Evolutionary conservation across 2,113 vertebrate species (phyloP).

Genomic region (Mus musculus): DNA sequence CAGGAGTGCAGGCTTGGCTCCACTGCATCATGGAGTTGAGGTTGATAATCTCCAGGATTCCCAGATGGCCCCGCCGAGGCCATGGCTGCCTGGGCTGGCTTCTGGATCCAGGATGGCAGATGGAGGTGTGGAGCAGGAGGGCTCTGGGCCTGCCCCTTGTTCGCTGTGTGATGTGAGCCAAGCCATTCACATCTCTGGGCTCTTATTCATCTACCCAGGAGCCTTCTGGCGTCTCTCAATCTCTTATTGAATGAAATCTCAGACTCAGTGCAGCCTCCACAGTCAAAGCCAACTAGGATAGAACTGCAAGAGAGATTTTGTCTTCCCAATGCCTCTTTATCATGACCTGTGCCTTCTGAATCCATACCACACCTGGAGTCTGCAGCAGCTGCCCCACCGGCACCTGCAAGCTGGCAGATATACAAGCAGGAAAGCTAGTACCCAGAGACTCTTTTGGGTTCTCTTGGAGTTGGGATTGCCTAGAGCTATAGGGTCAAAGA

Average conservation of each 20-base stretch:
- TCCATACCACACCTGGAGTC: neutral
- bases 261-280: neutral
- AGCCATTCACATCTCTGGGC: neutral
- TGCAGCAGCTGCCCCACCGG: neutral
- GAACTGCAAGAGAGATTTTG: neutral
- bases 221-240: neutral
- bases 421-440: neutral
- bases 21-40: neutral
- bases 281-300: neutral
- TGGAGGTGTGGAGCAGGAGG: neutral
- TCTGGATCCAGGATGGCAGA: neutral
- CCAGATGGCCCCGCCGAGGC: neutral
- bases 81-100: neutral
- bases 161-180: conserved; percentile 1
- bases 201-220: neutral
- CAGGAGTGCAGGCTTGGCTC: neutral
- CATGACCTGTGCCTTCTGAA: neutral
- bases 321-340: neutral
- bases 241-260: neutral
- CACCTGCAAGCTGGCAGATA: neutral
- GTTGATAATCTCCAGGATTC: neutral
- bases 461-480: neutral
- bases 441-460: neutral
- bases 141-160: neutral
- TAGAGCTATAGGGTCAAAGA: too few species aligned